Conservation (phyloP, 2,888 invertebrate species). For the Cartodere bifasciata region DNA sequence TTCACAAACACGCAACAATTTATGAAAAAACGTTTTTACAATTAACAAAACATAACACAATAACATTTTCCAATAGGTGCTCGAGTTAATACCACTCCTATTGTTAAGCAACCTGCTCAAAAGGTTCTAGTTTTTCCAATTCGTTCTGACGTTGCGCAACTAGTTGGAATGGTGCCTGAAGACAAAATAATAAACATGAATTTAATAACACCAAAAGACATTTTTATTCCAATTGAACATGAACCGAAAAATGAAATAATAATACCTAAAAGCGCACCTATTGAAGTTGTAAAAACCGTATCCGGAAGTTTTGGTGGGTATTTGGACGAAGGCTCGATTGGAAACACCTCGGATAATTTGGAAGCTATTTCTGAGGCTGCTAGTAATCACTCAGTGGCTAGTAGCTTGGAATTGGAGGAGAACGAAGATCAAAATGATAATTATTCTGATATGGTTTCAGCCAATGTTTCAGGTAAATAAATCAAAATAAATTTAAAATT, state of each 20-base stretch:
- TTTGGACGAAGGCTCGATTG: constrained; percentile 84
- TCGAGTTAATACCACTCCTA: constrained; percentile 5
- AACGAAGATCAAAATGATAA: constrained; percentile 86
- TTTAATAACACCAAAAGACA: constrained; percentile 27
- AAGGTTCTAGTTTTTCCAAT: constrained; percentile 61
- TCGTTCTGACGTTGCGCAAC: constrained; percentile 25
- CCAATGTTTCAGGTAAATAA: constrained; percentile 69
- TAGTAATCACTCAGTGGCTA: constrained; percentile 89
- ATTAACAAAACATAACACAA: too few relatives aligned
- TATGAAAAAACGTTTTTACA: too few relatives aligned
- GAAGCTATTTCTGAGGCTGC: constrained; percentile 94
- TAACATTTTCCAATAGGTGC: constrained; percentile 3
- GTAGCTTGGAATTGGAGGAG: constrained; percentile 75
- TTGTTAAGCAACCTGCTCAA: constrained; percentile 25
- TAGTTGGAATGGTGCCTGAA: constrained; percentile 43
- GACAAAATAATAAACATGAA: constrained; percentile 44
- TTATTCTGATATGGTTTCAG: constrained; percentile 93
- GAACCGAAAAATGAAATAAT: constrained; percentile 1
- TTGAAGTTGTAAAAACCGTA: background rate
- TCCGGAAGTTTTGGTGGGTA: constrained; percentile 51
- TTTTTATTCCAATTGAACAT: too few relatives aligned
- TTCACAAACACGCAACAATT: too few relatives aligned
- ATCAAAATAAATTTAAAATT: too few relatives aligned
- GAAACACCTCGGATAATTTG: constrained; percentile 84
- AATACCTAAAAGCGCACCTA: background rate